These are phyloP conservation scores for Sprattus sprattus DNA, from an alignment of 2,113 vertebrate genomes.

Conservation along the genomic window DNA sequence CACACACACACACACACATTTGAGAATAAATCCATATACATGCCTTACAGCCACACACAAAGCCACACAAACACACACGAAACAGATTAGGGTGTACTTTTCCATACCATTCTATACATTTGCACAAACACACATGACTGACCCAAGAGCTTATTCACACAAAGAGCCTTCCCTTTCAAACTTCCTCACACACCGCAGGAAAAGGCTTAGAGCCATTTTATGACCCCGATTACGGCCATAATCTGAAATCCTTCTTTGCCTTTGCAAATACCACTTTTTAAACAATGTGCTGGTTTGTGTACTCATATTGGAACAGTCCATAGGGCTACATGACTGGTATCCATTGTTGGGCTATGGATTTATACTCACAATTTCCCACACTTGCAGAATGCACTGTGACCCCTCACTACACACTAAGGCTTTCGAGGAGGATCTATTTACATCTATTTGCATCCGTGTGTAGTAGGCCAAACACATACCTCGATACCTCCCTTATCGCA, in stretches of 20 bases:
- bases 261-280: slow-evolving; percentile 3
- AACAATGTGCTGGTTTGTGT: slow-evolving; percentile 17
- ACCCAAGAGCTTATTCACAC: neutral
- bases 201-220: slow-evolving; percentile 1
- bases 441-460: neutral
- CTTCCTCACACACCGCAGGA: neutral
- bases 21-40: neutral
- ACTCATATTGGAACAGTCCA: neutral
- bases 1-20: neutral
- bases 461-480: neutral
- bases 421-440: neutral
- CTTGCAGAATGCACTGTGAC: neutral
- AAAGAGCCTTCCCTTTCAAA: neutral
- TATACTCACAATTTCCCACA: neutral
- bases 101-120: neutral
- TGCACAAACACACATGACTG: neutral
- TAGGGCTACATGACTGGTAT: neutral
- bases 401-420: neutral
- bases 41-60: neutral
- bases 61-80: neutral
- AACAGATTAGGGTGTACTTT: neutral
- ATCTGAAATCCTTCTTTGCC: neutral
- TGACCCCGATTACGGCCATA: slow-evolving; percentile 8
- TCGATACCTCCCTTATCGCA: slow-evolving; percentile 3
- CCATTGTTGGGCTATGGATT: neutral